phyloP scores from a whole-genome alignment of 2,797 vertebrate species.

The Vipera ursinii region DNA sequence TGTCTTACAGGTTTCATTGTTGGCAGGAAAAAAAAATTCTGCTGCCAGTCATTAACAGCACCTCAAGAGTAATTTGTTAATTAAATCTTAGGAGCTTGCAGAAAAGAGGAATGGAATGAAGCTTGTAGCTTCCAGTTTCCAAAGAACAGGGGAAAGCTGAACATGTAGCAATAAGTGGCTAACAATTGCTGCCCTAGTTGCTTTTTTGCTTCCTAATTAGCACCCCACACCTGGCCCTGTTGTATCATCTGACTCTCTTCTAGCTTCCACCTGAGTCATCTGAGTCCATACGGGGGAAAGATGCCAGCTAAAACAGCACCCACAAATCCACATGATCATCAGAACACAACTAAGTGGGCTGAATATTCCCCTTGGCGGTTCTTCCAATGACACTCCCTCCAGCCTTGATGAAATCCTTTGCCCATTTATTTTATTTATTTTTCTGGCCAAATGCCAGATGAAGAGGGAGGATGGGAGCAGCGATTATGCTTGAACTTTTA shows the following conservation, averaged over 20 bases:
- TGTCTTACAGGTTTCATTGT: constrained; percentile 57
- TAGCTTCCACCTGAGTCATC: constrained; percentile 6
- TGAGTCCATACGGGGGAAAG: constrained; percentile 22
- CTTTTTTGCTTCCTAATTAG: not conserved
- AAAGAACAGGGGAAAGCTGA: not conserved
- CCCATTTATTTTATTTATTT: not conserved
- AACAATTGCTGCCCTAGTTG: fast-evolving
- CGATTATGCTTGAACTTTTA: constrained; percentile 1
- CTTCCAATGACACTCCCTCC: constrained; percentile 4
- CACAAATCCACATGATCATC: not conserved
- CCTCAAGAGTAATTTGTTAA: not conserved
- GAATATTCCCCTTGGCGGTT: not conserved
- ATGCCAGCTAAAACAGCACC: not conserved
- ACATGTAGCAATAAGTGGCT: not conserved
- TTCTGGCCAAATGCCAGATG: not conserved
- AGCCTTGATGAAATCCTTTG: fast-evolving
- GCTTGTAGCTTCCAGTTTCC: not conserved
- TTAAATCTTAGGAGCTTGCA: not conserved
- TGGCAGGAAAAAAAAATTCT: constrained; percentile 42
- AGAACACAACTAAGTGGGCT: fast-evolving
- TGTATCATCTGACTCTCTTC: not conserved
- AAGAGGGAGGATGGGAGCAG: fast-evolving
- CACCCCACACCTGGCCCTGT: fast-evolving
- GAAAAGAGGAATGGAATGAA: not conserved
- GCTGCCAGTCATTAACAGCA: constrained; percentile 17